phyloP scores from a whole-genome alignment of 2,888 invertebrate species.

The Apoderus coryli region DNA sequence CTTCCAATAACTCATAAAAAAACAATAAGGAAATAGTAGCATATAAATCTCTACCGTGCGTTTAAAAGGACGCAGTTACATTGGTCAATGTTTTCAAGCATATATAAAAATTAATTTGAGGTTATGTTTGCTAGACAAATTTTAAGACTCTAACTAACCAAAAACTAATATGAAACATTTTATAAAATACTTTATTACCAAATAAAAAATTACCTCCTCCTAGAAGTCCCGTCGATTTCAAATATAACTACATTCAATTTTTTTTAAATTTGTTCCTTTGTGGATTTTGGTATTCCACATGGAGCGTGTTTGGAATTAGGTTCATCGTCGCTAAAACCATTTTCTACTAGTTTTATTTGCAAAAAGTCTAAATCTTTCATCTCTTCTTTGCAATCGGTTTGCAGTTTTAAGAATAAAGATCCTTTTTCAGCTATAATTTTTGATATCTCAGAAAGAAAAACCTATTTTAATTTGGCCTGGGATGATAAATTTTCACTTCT shows the following conservation, averaged over 20 bases:
- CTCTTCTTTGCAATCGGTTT: constrained; percentile 3
- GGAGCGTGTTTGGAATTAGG: constrained; percentile 1
- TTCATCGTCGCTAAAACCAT: constrained; percentile 2
- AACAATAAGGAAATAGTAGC: too few relatives aligned
- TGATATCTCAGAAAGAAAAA: constrained; percentile 1
- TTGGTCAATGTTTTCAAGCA: too few relatives aligned
- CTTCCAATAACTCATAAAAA: too few relatives aligned
- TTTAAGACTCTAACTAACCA: constrained; percentile 2
- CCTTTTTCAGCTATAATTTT: constrained; percentile 3
- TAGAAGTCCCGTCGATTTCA: constrained; percentile 3
- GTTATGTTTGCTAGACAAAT: too few relatives aligned
- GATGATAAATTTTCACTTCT: constrained; percentile 1
- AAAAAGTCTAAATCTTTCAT: constrained; percentile 3
- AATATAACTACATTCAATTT: constrained; percentile 1
- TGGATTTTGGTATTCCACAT: constrained; percentile 2
- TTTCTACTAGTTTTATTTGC: constrained; percentile 2
- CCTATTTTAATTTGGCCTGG: constrained; percentile 1
- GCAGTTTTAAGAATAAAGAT: not conserved
- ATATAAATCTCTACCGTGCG: too few relatives aligned
- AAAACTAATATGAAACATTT: too few relatives aligned
- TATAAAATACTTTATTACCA: too few relatives aligned
- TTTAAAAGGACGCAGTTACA: too few relatives aligned
- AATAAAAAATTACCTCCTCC: constrained; percentile 1
- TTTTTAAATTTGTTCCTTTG: not conserved
- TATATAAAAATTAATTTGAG: too few relatives aligned